phyloP scores from a whole-genome alignment of 2,113 vertebrate species.

The Platysteira castanea region DNA sequence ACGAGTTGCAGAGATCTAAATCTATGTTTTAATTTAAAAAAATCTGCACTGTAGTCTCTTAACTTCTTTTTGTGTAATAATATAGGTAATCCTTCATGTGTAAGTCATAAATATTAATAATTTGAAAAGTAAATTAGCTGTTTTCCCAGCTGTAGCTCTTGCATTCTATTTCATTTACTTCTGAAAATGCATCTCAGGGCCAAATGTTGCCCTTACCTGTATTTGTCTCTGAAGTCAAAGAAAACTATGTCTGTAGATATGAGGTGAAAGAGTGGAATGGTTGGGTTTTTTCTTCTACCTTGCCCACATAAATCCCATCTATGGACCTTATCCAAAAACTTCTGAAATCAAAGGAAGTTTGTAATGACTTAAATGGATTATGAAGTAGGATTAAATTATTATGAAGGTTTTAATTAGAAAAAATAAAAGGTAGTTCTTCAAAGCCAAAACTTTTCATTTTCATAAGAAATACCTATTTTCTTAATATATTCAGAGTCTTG shows the following conservation, averaged over 20 bases:
- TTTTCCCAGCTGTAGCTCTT: background rate
- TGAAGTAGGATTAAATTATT: background rate
- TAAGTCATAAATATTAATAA: background rate
- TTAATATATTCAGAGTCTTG: background rate
- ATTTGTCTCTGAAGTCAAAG: background rate
- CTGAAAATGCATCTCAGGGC: background rate
- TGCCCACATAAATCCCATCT: background rate
- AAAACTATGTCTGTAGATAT: background rate
- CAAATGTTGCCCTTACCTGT: background rate
- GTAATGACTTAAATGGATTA: background rate
- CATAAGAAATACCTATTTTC: background rate
- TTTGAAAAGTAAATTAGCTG: background rate
- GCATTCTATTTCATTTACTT: background rate
- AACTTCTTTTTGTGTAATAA: background rate
- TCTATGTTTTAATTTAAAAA: background rate
- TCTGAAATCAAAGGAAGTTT: conserved; percentile 8
- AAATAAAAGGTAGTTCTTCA: background rate
- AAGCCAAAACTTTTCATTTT: background rate
- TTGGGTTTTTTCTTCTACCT: background rate
- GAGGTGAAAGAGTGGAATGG: background rate
- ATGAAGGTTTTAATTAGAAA: background rate
- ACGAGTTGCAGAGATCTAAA: conserved; percentile 22
- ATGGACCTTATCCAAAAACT: background rate
- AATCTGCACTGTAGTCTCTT: background rate
- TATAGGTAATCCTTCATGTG: background rate